Evolutionary conservation across 2,888 invertebrate species (phyloP).

Genomic region (Patella ulyssiponensis): DNA sequence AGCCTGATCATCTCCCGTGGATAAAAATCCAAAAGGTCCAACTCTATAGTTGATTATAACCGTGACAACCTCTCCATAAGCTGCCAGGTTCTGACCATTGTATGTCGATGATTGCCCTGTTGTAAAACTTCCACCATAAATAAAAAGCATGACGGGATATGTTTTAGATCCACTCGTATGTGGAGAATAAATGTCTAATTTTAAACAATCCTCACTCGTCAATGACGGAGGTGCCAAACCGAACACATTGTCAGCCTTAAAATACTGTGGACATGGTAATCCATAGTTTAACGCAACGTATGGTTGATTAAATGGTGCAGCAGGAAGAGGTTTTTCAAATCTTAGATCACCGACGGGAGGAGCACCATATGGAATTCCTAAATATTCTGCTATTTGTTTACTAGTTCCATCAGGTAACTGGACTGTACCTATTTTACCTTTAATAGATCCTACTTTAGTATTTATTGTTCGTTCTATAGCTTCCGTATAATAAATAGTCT

Average conservation of each 20-base stretch:
- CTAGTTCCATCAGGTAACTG: background rate
- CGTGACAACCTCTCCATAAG: slow-evolving; percentile 47
- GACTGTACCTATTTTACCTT: background rate
- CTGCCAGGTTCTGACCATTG: slow-evolving; percentile 45
- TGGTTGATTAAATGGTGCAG: slow-evolving; percentile 74
- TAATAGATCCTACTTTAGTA: background rate
- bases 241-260: background rate
- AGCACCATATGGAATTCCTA: slow-evolving; percentile 65
- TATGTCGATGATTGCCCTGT: slow-evolving; percentile 43
- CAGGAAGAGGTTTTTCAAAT: slow-evolving; percentile 56
- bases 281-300: slow-evolving; percentile 86
- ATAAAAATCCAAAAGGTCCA: slow-evolving; percentile 51
- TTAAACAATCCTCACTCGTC: slow-evolving; percentile 51
- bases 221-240: slow-evolving; percentile 25
- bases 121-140: slow-evolving; percentile 53
- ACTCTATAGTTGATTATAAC: slow-evolving; percentile 53
- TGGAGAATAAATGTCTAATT: slow-evolving; percentile 49
- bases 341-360: slow-evolving; percentile 78
- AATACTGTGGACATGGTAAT: slow-evolving; percentile 84
- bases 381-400: background rate
- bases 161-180: slow-evolving; percentile 19
- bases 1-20: slow-evolving; percentile 35
- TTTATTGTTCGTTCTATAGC: background rate
- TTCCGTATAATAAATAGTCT: too few relatives aligned
- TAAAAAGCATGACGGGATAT: slow-evolving; percentile 52